These are phyloP conservation scores for Calyptommatus sinebrachiatus DNA, from an alignment of 2,113 vertebrate genomes.

Conservation along the genomic window DNA sequence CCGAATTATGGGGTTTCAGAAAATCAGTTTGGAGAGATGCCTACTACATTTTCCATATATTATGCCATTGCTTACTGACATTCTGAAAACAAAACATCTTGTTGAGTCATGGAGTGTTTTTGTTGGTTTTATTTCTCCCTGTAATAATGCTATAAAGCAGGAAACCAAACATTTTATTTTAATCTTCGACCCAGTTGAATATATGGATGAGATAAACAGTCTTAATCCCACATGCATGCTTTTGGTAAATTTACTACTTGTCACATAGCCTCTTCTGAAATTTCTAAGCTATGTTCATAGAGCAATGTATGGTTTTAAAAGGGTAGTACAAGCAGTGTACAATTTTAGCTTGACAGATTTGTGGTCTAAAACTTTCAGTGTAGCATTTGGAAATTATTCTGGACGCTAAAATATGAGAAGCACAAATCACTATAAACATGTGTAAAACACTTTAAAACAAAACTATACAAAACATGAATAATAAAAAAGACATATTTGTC, in stretches of 20 bases:
- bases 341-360: background rate
- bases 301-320: slow-evolving; percentile 1
- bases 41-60: background rate
- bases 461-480: too few relatives aligned
- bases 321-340: background rate
- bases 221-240: background rate
- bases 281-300: background rate
- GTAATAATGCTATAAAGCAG: background rate
- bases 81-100: background rate
- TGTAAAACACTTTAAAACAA: too few relatives aligned
- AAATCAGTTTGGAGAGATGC: background rate
- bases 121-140: background rate
- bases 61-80: background rate
- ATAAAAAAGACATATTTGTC: too few relatives aligned
- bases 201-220: background rate
- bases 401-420: background rate
- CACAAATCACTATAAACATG: too few relatives aligned
- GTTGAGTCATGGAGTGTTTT: background rate
- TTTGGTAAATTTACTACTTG: background rate
- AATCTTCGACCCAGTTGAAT: background rate
- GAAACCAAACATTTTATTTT: slow-evolving; percentile 14
- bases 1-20: background rate
- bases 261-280: background rate
- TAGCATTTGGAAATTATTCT: background rate
- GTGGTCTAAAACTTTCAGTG: background rate